These are phyloP conservation scores for Daubentonia madagascariensis DNA, from an alignment of 2,113 vertebrate genomes.

Conservation along the genomic window DNA sequence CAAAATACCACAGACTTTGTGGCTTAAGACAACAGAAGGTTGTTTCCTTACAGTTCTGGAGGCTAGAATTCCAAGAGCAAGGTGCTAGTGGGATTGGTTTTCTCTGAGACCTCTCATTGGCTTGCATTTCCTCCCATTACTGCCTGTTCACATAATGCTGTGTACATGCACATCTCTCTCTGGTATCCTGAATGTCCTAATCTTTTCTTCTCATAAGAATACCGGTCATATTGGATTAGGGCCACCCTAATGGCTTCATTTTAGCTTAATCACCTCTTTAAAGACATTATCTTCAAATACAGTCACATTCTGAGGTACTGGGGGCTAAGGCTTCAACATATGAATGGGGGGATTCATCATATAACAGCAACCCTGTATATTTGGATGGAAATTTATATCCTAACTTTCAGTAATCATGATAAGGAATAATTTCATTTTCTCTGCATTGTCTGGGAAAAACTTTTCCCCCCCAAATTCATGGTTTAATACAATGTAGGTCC, in stretches of 20 bases:
- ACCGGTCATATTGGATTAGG: not conserved
- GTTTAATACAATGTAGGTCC: not conserved
- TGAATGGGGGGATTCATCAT: not conserved
- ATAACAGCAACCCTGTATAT: not conserved
- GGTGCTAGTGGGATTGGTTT: not conserved
- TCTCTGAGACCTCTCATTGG: not conserved
- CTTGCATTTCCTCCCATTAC: not conserved
- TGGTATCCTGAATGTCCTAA: not conserved
- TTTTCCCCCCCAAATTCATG: not conserved
- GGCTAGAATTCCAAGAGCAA: not conserved
- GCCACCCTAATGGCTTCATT: not conserved
- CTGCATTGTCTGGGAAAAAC: not conserved
- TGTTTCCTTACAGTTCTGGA: not conserved
- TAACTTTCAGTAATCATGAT: not conserved
- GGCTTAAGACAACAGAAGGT: not conserved
- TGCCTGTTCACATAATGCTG: not conserved
- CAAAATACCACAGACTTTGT: not conserved
- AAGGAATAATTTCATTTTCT: not conserved
- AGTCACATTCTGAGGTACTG: not conserved
- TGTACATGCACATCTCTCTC: not conserved
- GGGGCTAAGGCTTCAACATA: not conserved
- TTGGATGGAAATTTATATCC: not conserved
- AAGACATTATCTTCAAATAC: not conserved
- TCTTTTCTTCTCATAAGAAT: not conserved
- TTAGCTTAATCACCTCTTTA: not conserved